Conservation (phyloP, 2,113 vertebrate genomes). For the sheep (Ovis aries) region DNA sequence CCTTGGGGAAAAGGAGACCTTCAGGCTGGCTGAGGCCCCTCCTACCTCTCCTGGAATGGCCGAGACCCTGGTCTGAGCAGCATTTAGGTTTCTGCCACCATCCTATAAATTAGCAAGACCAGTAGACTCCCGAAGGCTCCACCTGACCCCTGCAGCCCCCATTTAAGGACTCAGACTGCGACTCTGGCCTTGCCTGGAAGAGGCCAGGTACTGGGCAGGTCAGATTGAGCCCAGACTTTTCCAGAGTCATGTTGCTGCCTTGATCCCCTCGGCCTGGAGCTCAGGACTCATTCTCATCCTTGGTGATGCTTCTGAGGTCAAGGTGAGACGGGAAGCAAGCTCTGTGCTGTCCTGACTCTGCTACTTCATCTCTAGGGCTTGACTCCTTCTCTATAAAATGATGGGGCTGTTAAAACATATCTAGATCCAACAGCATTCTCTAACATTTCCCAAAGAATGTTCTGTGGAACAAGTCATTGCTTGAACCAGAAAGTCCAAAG, state of each 20-base stretch:
- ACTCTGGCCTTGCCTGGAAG: not conserved
- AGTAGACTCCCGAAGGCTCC: not conserved
- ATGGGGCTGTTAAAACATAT: not conserved
- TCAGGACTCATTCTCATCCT: not conserved
- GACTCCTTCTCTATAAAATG: not conserved
- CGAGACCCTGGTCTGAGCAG: rapidly evolving
- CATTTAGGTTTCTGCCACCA: not conserved
- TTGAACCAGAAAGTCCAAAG: not conserved
- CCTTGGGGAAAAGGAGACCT: not conserved
- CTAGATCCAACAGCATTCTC: not conserved
- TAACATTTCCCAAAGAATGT: not conserved
- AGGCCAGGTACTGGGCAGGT: too few species aligned
- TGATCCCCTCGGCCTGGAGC: not conserved
- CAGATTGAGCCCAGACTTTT: not conserved
- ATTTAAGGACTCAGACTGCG: not conserved
- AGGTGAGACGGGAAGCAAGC: not conserved
- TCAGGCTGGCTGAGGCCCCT: not conserved
- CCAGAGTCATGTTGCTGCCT: not conserved
- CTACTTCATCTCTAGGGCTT: not conserved
- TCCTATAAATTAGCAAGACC: not conserved
- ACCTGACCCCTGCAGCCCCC: not conserved
- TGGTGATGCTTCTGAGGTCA: not conserved
- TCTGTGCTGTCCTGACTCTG: not conserved
- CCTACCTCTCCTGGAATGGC: not conserved
- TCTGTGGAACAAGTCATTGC: not conserved